phyloP scores from a whole-genome alignment of 35 echinoderm and acorn worm species.

The Ophioderma brevispina region DNA sequence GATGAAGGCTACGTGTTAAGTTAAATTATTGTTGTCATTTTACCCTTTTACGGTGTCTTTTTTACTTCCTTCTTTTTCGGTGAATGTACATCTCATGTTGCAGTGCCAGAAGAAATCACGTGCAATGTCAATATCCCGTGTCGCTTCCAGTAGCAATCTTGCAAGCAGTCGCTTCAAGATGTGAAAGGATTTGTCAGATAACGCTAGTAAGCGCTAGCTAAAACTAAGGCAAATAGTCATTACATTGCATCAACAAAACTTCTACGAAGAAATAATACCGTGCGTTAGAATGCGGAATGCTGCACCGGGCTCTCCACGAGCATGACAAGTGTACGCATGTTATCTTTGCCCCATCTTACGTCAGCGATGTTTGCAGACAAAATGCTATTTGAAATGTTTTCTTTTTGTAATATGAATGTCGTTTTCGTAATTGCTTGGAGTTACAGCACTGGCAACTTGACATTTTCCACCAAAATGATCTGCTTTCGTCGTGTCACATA shows the following conservation, averaged over 20 bases:
- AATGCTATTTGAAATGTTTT: too few relatives aligned
- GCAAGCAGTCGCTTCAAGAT: not conserved
- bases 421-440: too few relatives aligned
- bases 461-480: too few relatives aligned
- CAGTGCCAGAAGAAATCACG: not conserved
- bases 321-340: too few relatives aligned
- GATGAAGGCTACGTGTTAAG: not conserved
- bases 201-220: not conserved
- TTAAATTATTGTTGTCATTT: not conserved
- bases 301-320: too few relatives aligned
- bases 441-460: too few relatives aligned
- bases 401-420: too few relatives aligned
- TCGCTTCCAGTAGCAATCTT: not conserved
- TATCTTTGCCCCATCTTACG: too few relatives aligned
- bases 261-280: not conserved
- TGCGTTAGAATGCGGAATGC: too few relatives aligned
- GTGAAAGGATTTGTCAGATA: not conserved
- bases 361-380: too few relatives aligned
- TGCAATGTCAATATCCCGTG: not conserved
- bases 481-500: too few relatives aligned
- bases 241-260: not conserved
- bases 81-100: not conserved
- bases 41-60: not conserved
- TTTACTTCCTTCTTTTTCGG: not conserved
- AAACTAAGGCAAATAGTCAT: constrained; percentile 2